phyloP scores from a whole-genome alignment of 2,888 invertebrate species.

The Agrenia bidenticulata region DNA sequence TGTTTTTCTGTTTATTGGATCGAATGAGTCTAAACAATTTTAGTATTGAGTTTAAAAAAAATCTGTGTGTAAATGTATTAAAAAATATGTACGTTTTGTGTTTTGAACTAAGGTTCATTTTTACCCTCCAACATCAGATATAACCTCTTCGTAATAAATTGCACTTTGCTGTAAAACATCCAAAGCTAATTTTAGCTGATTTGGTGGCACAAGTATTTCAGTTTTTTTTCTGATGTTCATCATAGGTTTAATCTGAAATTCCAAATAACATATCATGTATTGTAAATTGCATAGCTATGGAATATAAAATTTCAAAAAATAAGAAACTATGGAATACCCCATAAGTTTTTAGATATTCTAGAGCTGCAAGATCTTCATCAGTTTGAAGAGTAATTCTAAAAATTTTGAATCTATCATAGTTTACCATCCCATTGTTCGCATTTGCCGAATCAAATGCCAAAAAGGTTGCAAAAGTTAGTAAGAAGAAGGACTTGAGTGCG shows the following conservation, averaged over 20 bases:
- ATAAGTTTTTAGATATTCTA: background rate
- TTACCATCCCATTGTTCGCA: background rate
- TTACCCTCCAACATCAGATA: constrained; percentile 35
- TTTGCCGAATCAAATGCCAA: background rate
- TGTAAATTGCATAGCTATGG: no score
- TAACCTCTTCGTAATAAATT: background rate
- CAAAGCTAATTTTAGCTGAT: background rate
- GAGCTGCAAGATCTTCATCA: constrained; percentile 2
- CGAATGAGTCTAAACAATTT: constrained; percentile 28
- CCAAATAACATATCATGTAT: no score
- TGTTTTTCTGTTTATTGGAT: constrained; percentile 16
- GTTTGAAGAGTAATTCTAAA: constrained; percentile 3
- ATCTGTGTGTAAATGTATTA: background rate
- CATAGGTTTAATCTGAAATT: no score
- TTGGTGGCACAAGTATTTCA: constrained; percentile 16
- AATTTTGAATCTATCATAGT: constrained; percentile 25
- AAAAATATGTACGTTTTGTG: constrained; percentile 1
- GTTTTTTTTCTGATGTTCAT: no score
- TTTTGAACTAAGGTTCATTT: background rate
- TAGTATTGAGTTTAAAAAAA: background rate
- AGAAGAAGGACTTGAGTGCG: no score
- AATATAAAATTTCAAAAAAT: no score
- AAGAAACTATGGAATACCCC: background rate
- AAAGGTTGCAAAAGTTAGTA: background rate
- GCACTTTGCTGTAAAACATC: constrained; percentile 10